A percentile compares a stretch with the other conserved stretches of the same genome.
These are phyloP conservation scores for Antrozous pallidus DNA, from an alignment of 2,797 vertebrate genomes.

Conservation along the genomic window DNA sequence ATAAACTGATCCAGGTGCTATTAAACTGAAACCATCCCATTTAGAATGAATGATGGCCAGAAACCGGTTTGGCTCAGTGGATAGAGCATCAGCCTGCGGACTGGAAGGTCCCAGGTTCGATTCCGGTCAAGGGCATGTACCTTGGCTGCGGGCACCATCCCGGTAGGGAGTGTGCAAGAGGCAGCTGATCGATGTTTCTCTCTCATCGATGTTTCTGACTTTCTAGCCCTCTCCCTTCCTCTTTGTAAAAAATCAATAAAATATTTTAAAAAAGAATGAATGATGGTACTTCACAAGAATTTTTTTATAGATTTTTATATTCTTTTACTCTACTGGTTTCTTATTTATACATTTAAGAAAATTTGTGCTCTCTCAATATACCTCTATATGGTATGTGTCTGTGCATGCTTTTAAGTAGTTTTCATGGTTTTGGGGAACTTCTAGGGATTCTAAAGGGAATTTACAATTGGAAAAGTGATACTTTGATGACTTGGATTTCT, in stretches of 20 bases:
- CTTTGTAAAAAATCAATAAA: no score
- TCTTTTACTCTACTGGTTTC: background rate
- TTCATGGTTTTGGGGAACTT: background rate
- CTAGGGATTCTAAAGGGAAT: slow-evolving; percentile 7
- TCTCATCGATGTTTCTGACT: no score
- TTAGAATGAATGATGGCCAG: background rate
- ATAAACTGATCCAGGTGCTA: background rate
- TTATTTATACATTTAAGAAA: background rate
- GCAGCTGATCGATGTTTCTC: no score
- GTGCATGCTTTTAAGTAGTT: background rate
- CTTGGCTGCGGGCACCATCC: no score
- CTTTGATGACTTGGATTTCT: slow-evolving; percentile 70
- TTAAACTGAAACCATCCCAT: background rate
- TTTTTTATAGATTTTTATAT: background rate
- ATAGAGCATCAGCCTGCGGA: no score
- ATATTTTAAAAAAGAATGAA: no score
- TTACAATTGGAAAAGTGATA: slow-evolving; percentile 40
- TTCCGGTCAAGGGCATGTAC: no score
- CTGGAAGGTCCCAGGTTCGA: no score
- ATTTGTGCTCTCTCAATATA: background rate
- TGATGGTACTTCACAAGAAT: background rate
- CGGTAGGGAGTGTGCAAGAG: no score
- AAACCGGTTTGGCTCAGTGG: no score
- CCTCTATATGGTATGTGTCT: background rate
- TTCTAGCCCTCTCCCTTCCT: no score